Evolutionary conservation across 1,140 invertebrate genomes (phyloP), one percentile per base, ranked within the genome.

Genomic region (Linepithema humile): DNA sequence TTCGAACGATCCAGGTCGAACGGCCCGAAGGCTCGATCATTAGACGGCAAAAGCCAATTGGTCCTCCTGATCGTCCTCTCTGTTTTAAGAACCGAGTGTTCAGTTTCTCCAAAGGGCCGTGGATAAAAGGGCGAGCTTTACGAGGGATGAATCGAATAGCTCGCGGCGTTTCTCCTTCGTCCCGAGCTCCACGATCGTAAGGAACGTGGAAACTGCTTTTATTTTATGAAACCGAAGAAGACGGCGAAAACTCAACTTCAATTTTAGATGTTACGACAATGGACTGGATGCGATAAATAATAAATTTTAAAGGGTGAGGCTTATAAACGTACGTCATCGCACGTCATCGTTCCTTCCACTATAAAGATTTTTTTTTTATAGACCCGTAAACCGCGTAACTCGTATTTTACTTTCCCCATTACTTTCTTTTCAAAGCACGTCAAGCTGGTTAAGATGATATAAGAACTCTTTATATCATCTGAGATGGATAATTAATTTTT

Each of bases 171-270:
- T 85, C 45, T 65, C 32, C 20, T 35, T 40, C 38, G 38, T n/a
- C 48, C 50, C 10, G 26, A 23, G 10, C 26, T 26, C 29, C 32
- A 59, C 6, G 55, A 26, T 77, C 62, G 77, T 45, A 65, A 55
- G 73, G 43, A 48, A 43, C 82, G 48, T 23, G 38, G 67, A 40
- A 43, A 65, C 45, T 48, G n/a, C 72, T 43, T 77, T 55, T 83
- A 55, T 83, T 88, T 88, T 87, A 88, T 77, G 83, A 74, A 77
- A 88, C 38, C 74, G 62, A 82, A 85, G 83, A 57, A 59, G 82
- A 72, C 53, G 85, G 84, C 87, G 73, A 82, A 88, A 62, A 77
- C 70, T 83, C 38, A 64, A 75, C 60, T 84, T 55, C 65, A 55
- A 73, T 84, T 88, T 73, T 53, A 69, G 67, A 45, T 80, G 57